These are phyloP conservation scores for Anoplophora glabripennis DNA, from an alignment of 1,140 invertebrate genomes.

Conservation along the genomic window DNA sequence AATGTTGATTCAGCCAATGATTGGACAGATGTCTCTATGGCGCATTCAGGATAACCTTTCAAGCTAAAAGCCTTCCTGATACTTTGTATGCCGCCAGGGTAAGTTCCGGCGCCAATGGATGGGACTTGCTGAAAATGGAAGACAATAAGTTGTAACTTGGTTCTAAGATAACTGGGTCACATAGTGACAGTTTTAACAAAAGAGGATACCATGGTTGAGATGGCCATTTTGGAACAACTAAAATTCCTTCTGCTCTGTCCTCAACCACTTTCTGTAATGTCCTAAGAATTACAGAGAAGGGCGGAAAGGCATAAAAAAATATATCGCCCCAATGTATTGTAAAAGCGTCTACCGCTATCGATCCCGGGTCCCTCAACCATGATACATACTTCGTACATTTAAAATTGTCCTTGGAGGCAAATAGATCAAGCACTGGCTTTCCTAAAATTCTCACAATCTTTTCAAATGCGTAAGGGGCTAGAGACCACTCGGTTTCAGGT, in stretches of 20 bases:
- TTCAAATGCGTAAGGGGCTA: background rate
- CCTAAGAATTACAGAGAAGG: background rate
- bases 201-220: conserved; percentile 9
- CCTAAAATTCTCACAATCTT: background rate
- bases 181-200: no score
- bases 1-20: no score
- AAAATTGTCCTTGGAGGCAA: background rate
- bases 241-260: no score
- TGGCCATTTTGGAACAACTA: conserved; percentile 1
- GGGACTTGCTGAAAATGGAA: no score
- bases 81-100: no score
- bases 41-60: no score
- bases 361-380: background rate
- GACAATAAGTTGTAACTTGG: no score
- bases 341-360: background rate
- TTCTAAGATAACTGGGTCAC: no score
- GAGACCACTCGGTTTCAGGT: conserved; percentile 6
- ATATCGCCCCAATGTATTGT: background rate
- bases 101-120: no score
- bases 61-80: no score
- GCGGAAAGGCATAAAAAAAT: conserved; percentile 5
- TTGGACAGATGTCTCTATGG: no score
- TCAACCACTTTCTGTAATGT: background rate
- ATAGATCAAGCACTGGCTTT: background rate
- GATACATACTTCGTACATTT: conserved; percentile 12